Percentiles rank a stretch among this genome's conserved stretches.
These are phyloP conservation scores for Thereuonema tuberculata DNA, from an alignment of 1,140 invertebrate genomes.

Conservation along the genomic window DNA sequence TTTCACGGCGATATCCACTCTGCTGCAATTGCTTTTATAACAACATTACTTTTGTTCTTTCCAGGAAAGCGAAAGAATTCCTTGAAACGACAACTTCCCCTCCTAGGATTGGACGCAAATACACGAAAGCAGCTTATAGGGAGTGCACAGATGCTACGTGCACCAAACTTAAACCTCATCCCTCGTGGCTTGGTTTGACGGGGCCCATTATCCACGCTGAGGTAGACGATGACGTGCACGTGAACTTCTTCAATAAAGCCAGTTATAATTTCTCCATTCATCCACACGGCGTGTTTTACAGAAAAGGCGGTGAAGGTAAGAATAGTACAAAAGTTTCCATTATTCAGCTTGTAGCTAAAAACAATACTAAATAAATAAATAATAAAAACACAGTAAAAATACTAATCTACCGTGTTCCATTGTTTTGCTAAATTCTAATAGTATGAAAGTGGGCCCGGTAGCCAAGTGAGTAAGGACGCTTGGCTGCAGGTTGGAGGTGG, in stretches of 20 bases:
- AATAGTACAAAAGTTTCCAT: neutral
- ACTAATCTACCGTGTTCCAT: neutral
- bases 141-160: constrained; percentile 26
- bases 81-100: constrained; percentile 18
- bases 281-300: constrained; percentile 20
- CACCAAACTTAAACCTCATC: constrained; percentile 1
- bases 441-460: too few relatives aligned
- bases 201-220: neutral
- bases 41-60: too few relatives aligned
- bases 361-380: neutral
- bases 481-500: too few relatives aligned
- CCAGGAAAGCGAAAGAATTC: too few relatives aligned
- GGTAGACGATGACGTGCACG: neutral
- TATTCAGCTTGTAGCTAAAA: neutral
- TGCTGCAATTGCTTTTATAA: too few relatives aligned
- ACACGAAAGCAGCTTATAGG: constrained; percentile 26
- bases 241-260: constrained; percentile 11
- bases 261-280: constrained; percentile 21
- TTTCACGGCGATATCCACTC: too few relatives aligned
- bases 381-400: neutral
- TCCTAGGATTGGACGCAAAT: constrained; percentile 14
- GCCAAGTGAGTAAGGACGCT: too few relatives aligned
- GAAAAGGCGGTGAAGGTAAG: constrained; percentile 20
- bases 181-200: neutral
- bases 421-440: too few relatives aligned